These are phyloP conservation scores for Bucorvus abyssinicus DNA, from an alignment of 2,797 vertebrate species.

Conservation along the genomic window DNA sequence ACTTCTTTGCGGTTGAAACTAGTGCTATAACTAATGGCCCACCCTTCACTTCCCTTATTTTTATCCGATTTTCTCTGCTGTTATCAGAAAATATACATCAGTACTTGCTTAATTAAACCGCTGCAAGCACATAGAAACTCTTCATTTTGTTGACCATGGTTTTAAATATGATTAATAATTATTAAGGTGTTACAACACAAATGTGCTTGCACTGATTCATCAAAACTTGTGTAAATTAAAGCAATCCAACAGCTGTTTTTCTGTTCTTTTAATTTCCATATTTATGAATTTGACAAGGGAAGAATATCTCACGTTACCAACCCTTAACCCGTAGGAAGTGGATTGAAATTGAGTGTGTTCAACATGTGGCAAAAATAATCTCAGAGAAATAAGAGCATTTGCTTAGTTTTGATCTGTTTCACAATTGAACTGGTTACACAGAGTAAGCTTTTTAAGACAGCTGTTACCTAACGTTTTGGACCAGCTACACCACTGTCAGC, in stretches of 20 bases:
- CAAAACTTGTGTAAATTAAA: background rate
- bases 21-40: background rate
- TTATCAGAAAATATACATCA: background rate
- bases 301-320: background rate
- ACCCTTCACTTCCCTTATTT: background rate
- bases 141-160: background rate
- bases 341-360: background rate
- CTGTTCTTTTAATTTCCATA: background rate
- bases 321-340: background rate
- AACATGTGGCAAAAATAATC: background rate
- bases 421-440: background rate
- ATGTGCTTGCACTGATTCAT: background rate
- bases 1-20: background rate
- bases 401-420: background rate
- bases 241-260: background rate
- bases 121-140: background rate
- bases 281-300: background rate
- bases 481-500: background rate
- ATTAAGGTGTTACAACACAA: background rate
- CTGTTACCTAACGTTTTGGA: background rate
- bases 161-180: conserved; percentile 1
- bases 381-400: background rate
- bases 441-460: background rate
- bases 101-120: background rate
- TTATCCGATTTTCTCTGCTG: background rate